Conservation (phyloP, 2,888 invertebrate genomes). For the Timema podura region DNA sequence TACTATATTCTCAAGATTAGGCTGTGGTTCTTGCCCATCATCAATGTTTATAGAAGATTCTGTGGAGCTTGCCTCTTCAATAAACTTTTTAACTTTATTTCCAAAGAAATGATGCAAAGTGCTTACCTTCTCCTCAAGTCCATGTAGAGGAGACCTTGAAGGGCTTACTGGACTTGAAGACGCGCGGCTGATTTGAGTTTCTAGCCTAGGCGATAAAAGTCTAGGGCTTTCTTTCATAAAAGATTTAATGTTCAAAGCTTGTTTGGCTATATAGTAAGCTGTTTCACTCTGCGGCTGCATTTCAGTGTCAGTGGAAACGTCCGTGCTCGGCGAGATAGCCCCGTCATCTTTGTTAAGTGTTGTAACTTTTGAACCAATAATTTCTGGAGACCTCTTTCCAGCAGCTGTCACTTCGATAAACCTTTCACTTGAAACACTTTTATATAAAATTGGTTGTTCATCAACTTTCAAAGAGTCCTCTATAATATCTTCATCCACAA, state of each 20-base stretch:
- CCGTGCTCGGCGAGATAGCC: neutral
- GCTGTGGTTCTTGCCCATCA: slow-evolving; percentile 11
- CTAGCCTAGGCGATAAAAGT: neutral
- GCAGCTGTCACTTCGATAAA: too few species aligned
- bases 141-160: slow-evolving; percentile 3
- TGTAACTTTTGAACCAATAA: neutral
- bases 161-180: slow-evolving; percentile 9
- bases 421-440: too few species aligned
- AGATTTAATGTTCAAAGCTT: slow-evolving; percentile 7
- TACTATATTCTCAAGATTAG: neutral
- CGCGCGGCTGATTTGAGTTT: slow-evolving; percentile 1
- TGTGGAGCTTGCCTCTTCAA: slow-evolving; percentile 11
- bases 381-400: slow-evolving; percentile 6
- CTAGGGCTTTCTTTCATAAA: neutral
- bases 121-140: slow-evolving; percentile 10
- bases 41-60: slow-evolving; percentile 11
- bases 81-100: slow-evolving; percentile 11
- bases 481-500: slow-evolving; percentile 7
- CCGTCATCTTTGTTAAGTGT: slow-evolving; percentile 9
- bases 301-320: neutral
- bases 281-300: slow-evolving; percentile 10
- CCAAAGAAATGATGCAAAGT: slow-evolving; percentile 10
- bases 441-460: too few species aligned
- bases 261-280: neutral
- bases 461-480: too few species aligned